These are phyloP conservation scores for Cotesia glomerata DNA, from an alignment of 1,140 invertebrate species.

Conservation along the genomic window DNA sequence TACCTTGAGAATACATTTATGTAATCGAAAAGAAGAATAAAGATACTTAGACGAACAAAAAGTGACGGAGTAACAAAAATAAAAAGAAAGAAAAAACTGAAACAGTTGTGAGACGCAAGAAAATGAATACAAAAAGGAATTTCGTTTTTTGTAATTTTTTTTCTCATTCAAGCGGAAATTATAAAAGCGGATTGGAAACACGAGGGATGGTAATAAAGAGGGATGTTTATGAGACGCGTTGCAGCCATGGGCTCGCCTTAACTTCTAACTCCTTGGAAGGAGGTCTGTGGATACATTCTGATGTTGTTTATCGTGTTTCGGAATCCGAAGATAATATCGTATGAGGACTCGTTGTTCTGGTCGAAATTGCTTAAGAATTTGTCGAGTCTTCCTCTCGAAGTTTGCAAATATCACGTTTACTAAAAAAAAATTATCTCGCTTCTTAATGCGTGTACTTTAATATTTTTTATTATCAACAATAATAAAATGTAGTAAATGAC, in stretches of 20 bases:
- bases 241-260: conserved; percentile 42
- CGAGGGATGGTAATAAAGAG: conserved; percentile 52
- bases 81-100: not conserved
- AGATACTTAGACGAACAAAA: not conserved
- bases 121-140: not conserved
- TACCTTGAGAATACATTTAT: no score
- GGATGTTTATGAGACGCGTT: conserved; percentile 55
- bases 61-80: not conserved
- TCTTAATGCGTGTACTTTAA: not conserved
- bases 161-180: conserved; percentile 48
- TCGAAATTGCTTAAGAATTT: conserved; percentile 23
- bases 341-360: conserved; percentile 12
- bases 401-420: not conserved
- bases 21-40: not conserved
- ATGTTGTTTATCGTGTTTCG: conserved; percentile 42
- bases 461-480: no score
- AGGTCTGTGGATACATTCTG: conserved; percentile 22
- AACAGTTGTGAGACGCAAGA: not conserved
- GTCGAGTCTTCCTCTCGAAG: conserved; percentile 12
- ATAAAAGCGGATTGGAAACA: conserved; percentile 55
- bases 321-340: conserved; percentile 35
- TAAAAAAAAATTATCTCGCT: not conserved
- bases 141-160: conserved; percentile 35
- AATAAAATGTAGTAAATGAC: no score
- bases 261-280: conserved; percentile 14